Base-by-base conservation (phyloP, 2,888 invertebrate species). In the Tromatobia lineatoria region DNA sequence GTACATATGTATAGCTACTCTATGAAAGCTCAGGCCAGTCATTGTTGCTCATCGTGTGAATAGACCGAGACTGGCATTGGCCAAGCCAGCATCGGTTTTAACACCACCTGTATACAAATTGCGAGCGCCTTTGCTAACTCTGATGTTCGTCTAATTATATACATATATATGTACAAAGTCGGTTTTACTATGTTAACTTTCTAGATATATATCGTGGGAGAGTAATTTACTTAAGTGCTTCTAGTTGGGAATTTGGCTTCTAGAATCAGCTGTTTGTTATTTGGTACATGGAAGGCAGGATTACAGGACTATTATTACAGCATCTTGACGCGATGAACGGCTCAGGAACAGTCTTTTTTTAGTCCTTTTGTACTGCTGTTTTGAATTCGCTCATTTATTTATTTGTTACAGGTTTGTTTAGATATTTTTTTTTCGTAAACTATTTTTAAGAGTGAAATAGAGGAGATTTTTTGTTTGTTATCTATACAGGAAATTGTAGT, bases 221-320 rank as follows among this genome's bases (percentile, higher is more conserved):
- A 23, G 20, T 82, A 61, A 82, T 82, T 77, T 76, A 81, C 81
- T 66, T 71, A 76, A 81, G 70, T 71, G 81, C 76, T 34, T 20
- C 38, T 45, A 18, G 11, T 11, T 34, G 73, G 64, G 29, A 25
- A 64, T 66, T 73, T 79, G 15, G 50, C 4, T 34, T 15, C 54
- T n/a, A 34, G 10, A 34, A 18, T 61, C 61, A n/a, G 29, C 3
- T 7, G 34, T n/a, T n/a, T n/a, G 64, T 42, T 42, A 34, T 20
- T 20, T 20, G 57, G 45, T 20, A 20, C 20, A 45, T 66, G 23
- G 23, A 42, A 0, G 20, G 1, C 18, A 18, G 20, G 20, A 23
- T 20, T 20, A 18, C 66, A 3, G 1, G 13, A 47, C 47, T 47
- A 45, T 47, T 64, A n/a, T 25, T 61, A 38, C 11, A 6, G n/a